Conservation (phyloP, 1,140 invertebrate genomes). For the Drosophila pseudoobscura region DNA sequence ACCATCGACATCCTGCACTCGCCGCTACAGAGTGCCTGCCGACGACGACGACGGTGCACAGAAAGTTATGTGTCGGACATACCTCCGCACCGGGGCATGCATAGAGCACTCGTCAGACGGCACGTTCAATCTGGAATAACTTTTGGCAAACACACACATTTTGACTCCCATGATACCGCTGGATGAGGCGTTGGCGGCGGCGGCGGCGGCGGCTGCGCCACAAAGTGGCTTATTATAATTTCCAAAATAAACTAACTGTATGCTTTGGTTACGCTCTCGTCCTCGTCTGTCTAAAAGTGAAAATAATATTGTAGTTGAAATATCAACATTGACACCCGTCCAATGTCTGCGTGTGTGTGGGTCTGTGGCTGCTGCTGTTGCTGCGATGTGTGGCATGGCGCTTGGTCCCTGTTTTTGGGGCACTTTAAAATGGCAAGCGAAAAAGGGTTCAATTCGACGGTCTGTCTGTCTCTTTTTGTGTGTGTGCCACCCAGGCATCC, state of each 20-base stretch:
- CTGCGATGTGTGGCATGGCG: background rate
- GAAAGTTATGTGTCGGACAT: no score
- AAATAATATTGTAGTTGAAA: slow-evolving; percentile 72
- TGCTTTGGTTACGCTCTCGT: slow-evolving; percentile 24
- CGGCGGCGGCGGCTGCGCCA: slow-evolving; percentile 2
- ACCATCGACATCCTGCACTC: no score
- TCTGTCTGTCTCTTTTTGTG: slow-evolving; percentile 34
- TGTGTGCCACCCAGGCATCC: background rate
- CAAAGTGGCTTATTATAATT: slow-evolving; percentile 75
- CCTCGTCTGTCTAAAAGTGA: slow-evolving; percentile 47
- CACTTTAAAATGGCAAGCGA: slow-evolving; percentile 33
- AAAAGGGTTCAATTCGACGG: slow-evolving; percentile 66
- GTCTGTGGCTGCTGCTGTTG: background rate
- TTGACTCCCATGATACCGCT: background rate
- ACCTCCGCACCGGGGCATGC: background rate
- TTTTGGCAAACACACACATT: slow-evolving; percentile 18
- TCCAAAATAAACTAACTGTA: slow-evolving; percentile 66
- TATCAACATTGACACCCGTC: slow-evolving; percentile 55
- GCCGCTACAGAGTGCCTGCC: background rate
- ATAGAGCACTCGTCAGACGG: slow-evolving; percentile 13
- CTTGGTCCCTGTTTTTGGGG: background rate
- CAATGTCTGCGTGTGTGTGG: slow-evolving; percentile 7
- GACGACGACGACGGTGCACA: no score
- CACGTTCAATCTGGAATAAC: slow-evolving; percentile 23
- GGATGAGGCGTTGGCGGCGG: background rate